Evolutionary conservation across 2,113 vertebrate species (phyloP).

Genomic region (Drymodes brunneopygia): DNA sequence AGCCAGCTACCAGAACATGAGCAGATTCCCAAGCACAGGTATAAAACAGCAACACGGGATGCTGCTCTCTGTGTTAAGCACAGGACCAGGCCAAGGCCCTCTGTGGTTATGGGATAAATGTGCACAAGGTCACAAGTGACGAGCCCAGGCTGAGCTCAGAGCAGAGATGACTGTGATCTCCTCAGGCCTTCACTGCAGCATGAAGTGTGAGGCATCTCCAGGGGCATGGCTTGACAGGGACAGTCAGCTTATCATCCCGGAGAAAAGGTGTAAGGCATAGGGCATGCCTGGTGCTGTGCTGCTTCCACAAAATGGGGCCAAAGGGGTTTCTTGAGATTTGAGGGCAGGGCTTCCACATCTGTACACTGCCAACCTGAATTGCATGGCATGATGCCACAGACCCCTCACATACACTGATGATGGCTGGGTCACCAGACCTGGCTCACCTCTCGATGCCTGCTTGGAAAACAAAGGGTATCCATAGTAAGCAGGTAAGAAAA

Average conservation of each 20-base stretch:
- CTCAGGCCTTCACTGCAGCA: accelerated
- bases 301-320: background rate
- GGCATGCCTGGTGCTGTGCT: background rate
- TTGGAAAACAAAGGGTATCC: background rate
- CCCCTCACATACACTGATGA: background rate
- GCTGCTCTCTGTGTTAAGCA: background rate
- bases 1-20: background rate
- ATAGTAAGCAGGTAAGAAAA: background rate
- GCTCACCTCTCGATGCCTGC: accelerated
- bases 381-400: accelerated
- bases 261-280: accelerated
- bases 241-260: background rate
- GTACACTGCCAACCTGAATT: background rate
- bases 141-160: background rate
- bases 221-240: background rate
- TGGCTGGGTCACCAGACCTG: background rate
- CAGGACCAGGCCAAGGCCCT: background rate
- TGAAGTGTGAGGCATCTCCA: background rate
- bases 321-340: background rate
- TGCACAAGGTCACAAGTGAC: background rate
- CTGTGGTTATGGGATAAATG: background rate
- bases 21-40: background rate
- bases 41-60: background rate
- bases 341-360: background rate
- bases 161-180: background rate